phyloP scores from a whole-genome alignment of 2,888 invertebrate genomes.

The Tortricodes alternella region DNA sequence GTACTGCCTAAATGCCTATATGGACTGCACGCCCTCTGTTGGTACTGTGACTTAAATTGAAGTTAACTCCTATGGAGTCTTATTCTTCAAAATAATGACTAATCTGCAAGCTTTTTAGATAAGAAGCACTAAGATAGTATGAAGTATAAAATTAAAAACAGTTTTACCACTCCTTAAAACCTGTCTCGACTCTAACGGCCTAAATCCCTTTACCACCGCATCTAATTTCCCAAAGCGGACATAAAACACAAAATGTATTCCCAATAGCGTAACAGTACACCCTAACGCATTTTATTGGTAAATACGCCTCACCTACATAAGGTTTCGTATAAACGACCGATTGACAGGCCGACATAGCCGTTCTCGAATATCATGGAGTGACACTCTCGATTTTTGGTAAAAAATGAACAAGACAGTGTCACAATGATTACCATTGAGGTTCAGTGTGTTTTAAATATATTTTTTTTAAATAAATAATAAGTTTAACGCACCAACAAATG shows the following conservation, averaged over 20 bases:
- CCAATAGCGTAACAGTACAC: conserved; percentile 30
- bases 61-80: too few relatives aligned
- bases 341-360: conserved; percentile 43
- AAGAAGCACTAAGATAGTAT: neutral
- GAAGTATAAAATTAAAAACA: neutral
- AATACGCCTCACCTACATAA: conserved; percentile 43
- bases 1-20: too few relatives aligned
- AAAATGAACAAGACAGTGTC: conserved; percentile 32
- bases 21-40: too few relatives aligned
- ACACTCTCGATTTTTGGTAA: conserved; percentile 67
- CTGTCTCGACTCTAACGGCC: neutral
- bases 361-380: conserved; percentile 57
- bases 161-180: neutral
- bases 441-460: conserved; percentile 2
- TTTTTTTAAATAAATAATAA: neutral
- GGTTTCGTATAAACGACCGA: conserved; percentile 52
- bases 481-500: too few relatives aligned
- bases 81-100: too few relatives aligned
- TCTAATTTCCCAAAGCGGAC: conserved; percentile 14
- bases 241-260: conserved; percentile 15
- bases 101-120: too few relatives aligned
- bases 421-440: neutral
- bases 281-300: conserved; percentile 28
- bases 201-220: conserved; percentile 2
- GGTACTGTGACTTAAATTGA: too few relatives aligned